A percentile compares a stretch with the other conserved stretches of the same genome.
These are phyloP conservation scores for Pagrus major DNA, from an alignment of 2,113 vertebrate species.

Conservation along the genomic window DNA sequence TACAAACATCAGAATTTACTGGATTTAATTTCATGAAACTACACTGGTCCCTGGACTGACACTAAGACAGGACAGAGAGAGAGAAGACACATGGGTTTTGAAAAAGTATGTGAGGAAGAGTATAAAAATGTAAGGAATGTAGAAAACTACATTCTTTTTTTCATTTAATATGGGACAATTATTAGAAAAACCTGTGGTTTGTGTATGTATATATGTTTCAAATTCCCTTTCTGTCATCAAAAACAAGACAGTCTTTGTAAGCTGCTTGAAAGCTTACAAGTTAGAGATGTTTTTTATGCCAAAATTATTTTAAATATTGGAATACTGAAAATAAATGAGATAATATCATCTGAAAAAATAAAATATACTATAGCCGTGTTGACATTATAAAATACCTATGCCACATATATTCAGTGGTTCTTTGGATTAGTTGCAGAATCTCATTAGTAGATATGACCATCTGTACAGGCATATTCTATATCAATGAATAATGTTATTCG, in stretches of 20 bases:
- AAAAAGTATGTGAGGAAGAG: not conserved
- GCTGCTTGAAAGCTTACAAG: not conserved
- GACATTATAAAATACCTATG: not conserved
- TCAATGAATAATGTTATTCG: not conserved
- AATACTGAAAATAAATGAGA: not conserved
- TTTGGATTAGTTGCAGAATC: not conserved
- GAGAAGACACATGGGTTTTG: no score
- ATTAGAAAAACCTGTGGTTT: not conserved
- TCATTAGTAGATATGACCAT: no score
- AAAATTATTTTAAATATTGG: not conserved
- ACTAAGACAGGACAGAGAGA: not conserved
- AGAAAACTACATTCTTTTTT: not conserved
- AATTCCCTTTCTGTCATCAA: not conserved
- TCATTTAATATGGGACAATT: not conserved
- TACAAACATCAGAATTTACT: conserved; percentile 15
- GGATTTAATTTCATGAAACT: conserved; percentile 1
- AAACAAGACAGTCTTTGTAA: not conserved
- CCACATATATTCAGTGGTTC: not conserved
- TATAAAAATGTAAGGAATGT: not conserved
- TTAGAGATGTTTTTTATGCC: not conserved
- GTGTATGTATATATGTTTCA: not conserved
- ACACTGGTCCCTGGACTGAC: not conserved
- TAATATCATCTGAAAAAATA: not conserved
- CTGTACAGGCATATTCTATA: not conserved
- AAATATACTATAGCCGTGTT: not conserved